Evolutionary conservation across 2,797 vertebrate genomes (phyloP), one percentile per base, ranked within the genome.

Genomic region (Phataginus tricuspis): DNA sequence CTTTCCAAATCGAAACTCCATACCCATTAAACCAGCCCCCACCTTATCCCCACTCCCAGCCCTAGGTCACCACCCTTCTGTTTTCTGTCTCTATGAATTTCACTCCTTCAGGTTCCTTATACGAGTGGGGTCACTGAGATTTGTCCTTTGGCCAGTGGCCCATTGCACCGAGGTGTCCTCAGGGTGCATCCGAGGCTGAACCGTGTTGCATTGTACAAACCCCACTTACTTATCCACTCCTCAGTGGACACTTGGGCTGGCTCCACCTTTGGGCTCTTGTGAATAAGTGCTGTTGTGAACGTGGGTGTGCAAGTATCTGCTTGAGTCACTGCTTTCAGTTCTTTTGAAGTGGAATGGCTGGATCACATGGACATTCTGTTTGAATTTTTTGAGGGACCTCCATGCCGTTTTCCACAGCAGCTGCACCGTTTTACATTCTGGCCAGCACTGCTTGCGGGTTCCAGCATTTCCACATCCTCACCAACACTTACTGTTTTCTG

Each of bases 391-490:
- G 31, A 66, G 29, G 51, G 49, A 2, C n/a, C 13, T 2, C 29
- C 42, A 0, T 3, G 0, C 59, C 0, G 29, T 25, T 21, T 53
- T 10, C 53, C 59, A 1, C 2, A 7, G 51, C 13, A 23, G 55
- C 77, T 4, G 2, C 14, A 5, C 23, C 57, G 0, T 18, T 18
- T 5, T 8, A 5, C 15, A 0, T 21, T 29, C n/a, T 79, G 25
- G 14, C 21, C 64, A 4, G 3, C 29, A 0, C 2, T 0, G 42
- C 14, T 1, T 0, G 0, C 0, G 51, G 10, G 13, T 1, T 15
- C 74, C 13, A 1, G 0, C 0, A 4, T 78, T 31, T 12, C 39
- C 23, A 1, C 11, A 0, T 12, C 21, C 19, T 5, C 1, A 14
- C 49, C 49, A 12, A 2, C 12, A 0, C 53, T 31, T 4, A 29